Conservation (phyloP, 2,888 invertebrate species). For the Scaptomyza tumidula region DNA sequence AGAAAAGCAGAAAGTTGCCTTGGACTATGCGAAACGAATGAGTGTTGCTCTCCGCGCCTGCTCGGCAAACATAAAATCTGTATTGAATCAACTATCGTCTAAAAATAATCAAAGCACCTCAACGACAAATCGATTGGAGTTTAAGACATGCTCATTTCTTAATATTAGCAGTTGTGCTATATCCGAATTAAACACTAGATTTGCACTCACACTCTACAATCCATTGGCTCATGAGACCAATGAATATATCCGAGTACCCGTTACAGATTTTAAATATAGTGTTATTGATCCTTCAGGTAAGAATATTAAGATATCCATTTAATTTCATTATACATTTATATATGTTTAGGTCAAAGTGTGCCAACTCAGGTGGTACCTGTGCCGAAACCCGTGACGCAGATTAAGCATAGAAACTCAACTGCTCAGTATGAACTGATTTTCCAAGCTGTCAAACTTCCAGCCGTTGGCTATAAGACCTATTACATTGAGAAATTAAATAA, state of each 20-base stretch:
- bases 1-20: conserved; percentile 93
- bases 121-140: conserved; percentile 75
- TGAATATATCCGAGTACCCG: conserved; percentile 88
- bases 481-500: conserved; percentile 81
- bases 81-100: conserved; percentile 67
- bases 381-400: conserved; percentile 85
- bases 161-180: conserved; percentile 91
- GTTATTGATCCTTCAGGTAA: conserved; percentile 86
- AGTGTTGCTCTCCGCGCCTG: conserved; percentile 88
- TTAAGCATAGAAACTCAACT: conserved; percentile 88
- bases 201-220: conserved; percentile 93
- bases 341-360: conserved; percentile 57
- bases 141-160: conserved; percentile 87
- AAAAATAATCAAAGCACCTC: background rate
- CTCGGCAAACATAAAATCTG: conserved; percentile 60
- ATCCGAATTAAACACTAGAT: conserved; percentile 87
- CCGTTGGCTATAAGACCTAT: conserved; percentile 89
- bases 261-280: conserved; percentile 85
- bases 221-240: conserved; percentile 88
- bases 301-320: background rate
- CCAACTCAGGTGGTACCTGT: conserved; percentile 87
- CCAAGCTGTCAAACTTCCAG: conserved; percentile 87
- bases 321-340: too few relatives aligned
- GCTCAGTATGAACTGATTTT: conserved; percentile 91
- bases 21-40: conserved; percentile 93